Evolutionary conservation across 2,797 vertebrate species (phyloP).

Genomic region (Pyrrhura leucotis): DNA sequence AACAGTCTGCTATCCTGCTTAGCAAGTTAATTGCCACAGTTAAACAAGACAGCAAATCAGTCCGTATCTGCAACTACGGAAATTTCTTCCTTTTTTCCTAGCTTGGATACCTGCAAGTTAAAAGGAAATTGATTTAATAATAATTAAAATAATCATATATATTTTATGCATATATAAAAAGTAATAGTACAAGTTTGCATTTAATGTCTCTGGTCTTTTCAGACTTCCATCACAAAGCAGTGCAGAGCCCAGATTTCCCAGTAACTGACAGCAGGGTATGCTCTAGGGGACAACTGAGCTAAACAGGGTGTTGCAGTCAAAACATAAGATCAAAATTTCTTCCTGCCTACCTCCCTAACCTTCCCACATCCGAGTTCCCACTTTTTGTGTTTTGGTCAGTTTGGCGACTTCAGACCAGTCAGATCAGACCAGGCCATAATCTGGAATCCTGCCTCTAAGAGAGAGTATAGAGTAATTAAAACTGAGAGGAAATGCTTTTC

Average conservation of each 20-base stretch:
- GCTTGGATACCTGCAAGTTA: slow-evolving; percentile 56
- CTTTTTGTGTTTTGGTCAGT: neutral
- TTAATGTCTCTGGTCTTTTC: neutral
- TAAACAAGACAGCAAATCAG: slow-evolving; percentile 6
- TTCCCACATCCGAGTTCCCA: neutral
- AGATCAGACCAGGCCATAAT: neutral
- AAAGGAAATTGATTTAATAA: neutral
- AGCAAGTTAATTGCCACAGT: neutral
- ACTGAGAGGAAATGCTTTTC: neutral
- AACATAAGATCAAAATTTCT: neutral
- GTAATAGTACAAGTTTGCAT: neutral
- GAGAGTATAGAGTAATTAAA: neutral
- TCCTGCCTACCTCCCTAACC: neutral
- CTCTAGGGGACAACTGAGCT: neutral
- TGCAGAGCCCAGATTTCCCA: neutral
- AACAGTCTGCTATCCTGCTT: neutral
- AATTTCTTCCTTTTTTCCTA: slow-evolving; percentile 46
- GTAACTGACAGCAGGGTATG: neutral
- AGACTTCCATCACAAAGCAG: neutral
- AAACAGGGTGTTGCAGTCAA: neutral
- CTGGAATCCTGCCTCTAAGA: neutral
- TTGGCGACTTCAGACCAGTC: neutral
- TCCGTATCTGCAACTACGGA: neutral
- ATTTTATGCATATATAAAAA: neutral
- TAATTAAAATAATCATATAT: neutral